A percentile compares a stretch with the other conserved stretches of the same genome.
These are phyloP conservation scores for Lepus oiostolus DNA, from an alignment of 2,797 vertebrate genomes.

Conservation along the genomic window DNA sequence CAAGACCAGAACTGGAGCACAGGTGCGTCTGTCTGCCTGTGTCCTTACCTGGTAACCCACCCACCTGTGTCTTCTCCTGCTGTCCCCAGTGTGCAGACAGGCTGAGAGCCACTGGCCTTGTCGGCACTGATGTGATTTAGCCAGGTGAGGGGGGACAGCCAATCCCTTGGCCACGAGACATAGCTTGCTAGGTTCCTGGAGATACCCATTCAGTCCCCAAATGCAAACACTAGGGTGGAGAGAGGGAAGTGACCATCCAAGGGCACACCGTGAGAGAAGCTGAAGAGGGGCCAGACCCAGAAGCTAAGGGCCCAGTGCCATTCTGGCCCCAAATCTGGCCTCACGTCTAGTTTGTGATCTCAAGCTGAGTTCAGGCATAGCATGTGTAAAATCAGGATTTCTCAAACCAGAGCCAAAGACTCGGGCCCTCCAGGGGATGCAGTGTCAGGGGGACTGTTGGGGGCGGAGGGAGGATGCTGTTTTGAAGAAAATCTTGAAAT, in stretches of 20 bases:
- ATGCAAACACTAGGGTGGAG: not conserved
- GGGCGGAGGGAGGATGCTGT: not conserved
- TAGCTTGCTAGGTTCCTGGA: not conserved
- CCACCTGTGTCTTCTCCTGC: not conserved
- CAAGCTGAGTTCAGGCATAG: not conserved
- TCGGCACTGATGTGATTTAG: not conserved
- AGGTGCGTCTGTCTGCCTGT: not conserved
- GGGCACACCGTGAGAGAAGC: not conserved
- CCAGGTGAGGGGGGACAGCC: not conserved
- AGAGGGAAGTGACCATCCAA: not conserved
- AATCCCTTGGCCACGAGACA: not conserved
- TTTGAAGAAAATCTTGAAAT: constrained; percentile 67
- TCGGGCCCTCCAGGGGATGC: not conserved
- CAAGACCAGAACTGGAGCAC: not conserved
- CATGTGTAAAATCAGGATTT: not conserved
- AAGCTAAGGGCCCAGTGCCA: not conserved
- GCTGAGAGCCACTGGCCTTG: not conserved
- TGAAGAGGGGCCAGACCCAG: not conserved
- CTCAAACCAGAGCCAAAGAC: not conserved
- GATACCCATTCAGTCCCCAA: not conserved
- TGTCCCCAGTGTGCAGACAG: not conserved
- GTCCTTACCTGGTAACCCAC: not conserved
- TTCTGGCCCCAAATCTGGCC: not conserved
- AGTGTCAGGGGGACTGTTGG: not conserved
- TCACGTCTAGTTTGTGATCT: not conserved